These are phyloP conservation scores for Ophiothrix spiculata DNA, from an alignment of 35 echinoderm and acorn worm genomes.

Conservation along the genomic window DNA sequence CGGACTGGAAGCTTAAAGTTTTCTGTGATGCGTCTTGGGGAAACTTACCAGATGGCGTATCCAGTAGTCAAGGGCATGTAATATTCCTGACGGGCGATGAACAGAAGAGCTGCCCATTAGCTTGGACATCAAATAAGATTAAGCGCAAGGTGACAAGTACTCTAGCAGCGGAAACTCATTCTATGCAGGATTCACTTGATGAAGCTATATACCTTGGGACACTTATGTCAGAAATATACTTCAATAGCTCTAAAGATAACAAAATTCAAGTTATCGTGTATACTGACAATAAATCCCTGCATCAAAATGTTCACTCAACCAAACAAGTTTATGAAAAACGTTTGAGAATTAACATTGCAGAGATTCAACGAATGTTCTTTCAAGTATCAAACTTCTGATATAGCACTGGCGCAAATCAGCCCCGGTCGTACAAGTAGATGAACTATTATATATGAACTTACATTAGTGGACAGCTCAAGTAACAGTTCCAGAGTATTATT, in stretches of 20 bases:
- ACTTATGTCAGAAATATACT: not conserved
- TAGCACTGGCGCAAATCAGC: no score
- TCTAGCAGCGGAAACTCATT: not conserved
- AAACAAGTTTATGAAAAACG: not conserved
- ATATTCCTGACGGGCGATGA: not conserved
- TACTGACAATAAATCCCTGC: not conserved
- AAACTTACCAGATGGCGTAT: not conserved
- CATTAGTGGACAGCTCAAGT: no score
- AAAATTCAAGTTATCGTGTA: not conserved
- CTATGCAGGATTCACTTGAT: not conserved
- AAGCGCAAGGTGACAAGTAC: not conserved
- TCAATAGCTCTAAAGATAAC: not conserved
- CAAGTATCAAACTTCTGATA: no score
- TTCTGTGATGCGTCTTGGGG: conserved; percentile 17
- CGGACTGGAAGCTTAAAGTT: conserved; percentile 19
- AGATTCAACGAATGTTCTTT: not conserved
- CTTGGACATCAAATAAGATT: conserved; percentile 2
- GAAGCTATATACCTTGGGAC: not conserved
- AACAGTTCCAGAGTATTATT: no score
- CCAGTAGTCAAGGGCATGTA: not conserved
- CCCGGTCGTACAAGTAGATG: no score
- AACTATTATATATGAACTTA: no score
- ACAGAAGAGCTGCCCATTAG: not conserved
- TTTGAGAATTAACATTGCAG: not conserved
- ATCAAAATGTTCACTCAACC: not conserved